Evolutionary conservation across 2,888 invertebrate genomes (phyloP), one percentile per base, ranked within the genome.

Genomic region (Salpingus planirostris): DNA sequence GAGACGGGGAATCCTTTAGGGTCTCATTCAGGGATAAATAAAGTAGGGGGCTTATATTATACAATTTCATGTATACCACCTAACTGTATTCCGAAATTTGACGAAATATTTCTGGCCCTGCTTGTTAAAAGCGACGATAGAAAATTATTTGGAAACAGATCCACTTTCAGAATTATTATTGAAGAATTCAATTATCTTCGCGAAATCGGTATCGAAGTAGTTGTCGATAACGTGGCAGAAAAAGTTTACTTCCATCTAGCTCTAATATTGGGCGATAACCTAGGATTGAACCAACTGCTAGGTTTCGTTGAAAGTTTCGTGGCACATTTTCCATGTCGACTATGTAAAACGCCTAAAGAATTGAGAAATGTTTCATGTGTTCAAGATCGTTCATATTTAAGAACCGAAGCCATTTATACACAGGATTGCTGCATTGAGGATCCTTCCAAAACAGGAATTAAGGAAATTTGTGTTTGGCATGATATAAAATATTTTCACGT

Each of bases 121-220:
- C 25, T 36, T n/a, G 11, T 35, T 28, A 36, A 31, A 27, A 23
- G 18, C 24, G 15, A 36, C 21, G 31, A 36, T 13, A 13, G 24
- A 8, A 35, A 36, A 35, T 12, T 6, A 3, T 31, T 38, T 31
- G 38, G 35, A n/a, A 36, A 38, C 23, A 12, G 26, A 37, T 11
- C 15, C 11, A 21, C 23, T 25, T 21, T 38, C 11, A 4, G 34
- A 24, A 21, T 31, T 30, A 11, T 33, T 8, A 33, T 33, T 12
- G 29, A 33, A 11, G 33, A 31, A 21, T 21, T 33, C 5, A 4
- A 11, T 11, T 30, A 15, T 26, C 13, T 38, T 10, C 13, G 22
- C 21, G 24, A 27, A 15, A 24, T 28, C 13, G 35, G 26, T 6
- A 26, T 26, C 7, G 14, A 13, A 13, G 14, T 26, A 7, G 5